Base-by-base conservation (phyloP, 2,888 invertebrate genomes). In the Artemia sinica region DNA sequence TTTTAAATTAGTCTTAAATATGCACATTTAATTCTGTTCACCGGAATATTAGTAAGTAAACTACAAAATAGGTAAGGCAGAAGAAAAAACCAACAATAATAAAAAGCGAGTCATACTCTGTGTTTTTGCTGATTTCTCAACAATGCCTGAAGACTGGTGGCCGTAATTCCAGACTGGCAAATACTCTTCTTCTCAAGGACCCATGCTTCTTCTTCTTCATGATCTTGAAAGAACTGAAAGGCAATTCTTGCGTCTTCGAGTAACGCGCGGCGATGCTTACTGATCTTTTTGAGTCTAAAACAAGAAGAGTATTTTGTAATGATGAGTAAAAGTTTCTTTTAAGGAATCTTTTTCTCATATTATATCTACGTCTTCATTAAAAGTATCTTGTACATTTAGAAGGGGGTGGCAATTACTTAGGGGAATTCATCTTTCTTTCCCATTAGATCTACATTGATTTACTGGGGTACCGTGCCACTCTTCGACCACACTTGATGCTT, bases 141-240 rank as follows among this genome's bases (percentile, higher is more conserved):
- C 8, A 95, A 92, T 0, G 90, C 92, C 69, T 91, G 83, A 66
- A 96, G 80, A 78, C 98, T 96, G 78, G 94, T 95, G 1, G 94
- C 93, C 0, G 89, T 86, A 49, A 94, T 88, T n/a, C 89, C 90
- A 0, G 93, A 87, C 76, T 89, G 88, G 77, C 95, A 94, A 71
- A 95, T 88, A 8, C 91, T 83, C 77, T 94, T 91, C 76, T 93
- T 94, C 76, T 98, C 97, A 1, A 89, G 85, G 69, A 97, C 82
- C 96, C 97, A 97, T 0, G 91, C 87, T 80, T 96, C 95, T 78
- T 97, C 97, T 75, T 97, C 97, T 74, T 97, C 96, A 74, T 93
- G 89, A 76, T 97, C 96, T 78, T 95, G 93, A 70, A 95, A 80
- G 79, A 97, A 95, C 79, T 95, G 93, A 80, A 89, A 95, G 75